Conservation (phyloP, 2,888 invertebrate species). For the Cheilosia grossa region DNA sequence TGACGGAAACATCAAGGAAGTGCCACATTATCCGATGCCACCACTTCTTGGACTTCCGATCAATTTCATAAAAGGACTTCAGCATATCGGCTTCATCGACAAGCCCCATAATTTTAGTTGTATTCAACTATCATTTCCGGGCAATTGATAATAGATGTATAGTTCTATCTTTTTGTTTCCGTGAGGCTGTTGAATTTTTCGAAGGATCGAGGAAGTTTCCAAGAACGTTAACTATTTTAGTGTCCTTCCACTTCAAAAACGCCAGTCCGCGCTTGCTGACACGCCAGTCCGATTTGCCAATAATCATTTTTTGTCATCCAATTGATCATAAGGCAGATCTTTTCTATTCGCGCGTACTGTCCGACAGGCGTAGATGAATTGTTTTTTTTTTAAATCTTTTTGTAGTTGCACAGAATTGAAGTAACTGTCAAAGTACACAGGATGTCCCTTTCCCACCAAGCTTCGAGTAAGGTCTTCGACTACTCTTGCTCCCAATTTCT, state of each 20-base stretch:
- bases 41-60: conserved; percentile 4
- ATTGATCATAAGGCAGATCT: no score
- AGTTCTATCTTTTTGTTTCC: no score
- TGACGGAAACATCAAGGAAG: neutral
- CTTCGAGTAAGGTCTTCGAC: conserved; percentile 26
- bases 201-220: no score
- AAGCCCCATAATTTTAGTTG: neutral
- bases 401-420: conserved; percentile 15
- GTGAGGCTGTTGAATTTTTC: no score
- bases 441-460: conserved; percentile 17
- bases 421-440: conserved; percentile 38
- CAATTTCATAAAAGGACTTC: neutral
- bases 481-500: conserved; percentile 65
- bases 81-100: neutral
- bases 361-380: conserved; percentile 41
- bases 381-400: neutral
- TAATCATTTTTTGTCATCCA: no score
- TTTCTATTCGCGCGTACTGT: no score
- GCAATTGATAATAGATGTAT: no score
- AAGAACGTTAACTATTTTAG: no score
- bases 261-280: no score
- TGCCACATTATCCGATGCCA: conserved; percentile 10
- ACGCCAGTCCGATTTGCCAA: no score
- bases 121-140: no score
- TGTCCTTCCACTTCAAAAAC: no score